Conservation (phyloP, 2,797 vertebrate genomes). For the Halcyon chelicuti region DNA sequence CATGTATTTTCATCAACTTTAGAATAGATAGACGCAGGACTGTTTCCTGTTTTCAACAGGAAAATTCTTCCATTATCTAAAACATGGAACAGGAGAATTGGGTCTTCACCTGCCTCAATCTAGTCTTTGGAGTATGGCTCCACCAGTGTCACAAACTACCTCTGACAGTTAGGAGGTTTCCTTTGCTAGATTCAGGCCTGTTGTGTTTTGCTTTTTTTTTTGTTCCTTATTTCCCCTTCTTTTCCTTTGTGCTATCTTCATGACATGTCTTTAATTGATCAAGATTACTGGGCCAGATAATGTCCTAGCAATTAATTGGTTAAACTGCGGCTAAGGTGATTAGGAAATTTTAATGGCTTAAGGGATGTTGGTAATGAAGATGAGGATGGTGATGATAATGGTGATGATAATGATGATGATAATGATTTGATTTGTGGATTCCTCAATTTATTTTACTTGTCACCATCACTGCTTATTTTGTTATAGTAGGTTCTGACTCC, state of each 20-base stretch:
- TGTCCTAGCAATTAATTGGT: neutral
- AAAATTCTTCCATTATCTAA: neutral
- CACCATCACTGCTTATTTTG: neutral
- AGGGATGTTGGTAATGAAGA: neutral
- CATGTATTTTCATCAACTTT: neutral
- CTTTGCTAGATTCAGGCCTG: neutral
- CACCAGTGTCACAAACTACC: neutral
- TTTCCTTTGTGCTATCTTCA: neutral
- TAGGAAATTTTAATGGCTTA: neutral
- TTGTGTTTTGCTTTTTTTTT: neutral
- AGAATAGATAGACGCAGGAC: neutral
- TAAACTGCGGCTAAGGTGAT: neutral
- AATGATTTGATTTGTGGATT: neutral
- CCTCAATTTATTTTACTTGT: neutral
- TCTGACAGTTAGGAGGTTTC: neutral
- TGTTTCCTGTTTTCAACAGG: neutral
- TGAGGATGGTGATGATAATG: neutral
- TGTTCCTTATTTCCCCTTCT: accelerated
- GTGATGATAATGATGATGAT: neutral
- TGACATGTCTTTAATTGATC: neutral
- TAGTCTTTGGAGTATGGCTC: neutral
- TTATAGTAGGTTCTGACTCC: neutral
- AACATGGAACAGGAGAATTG: neutral
- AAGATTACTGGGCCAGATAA: neutral
- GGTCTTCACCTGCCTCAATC: neutral